These are phyloP conservation scores for Sminthopsis crassicaudata DNA, from an alignment of 2,113 vertebrate genomes.

Conservation along the genomic window DNA sequence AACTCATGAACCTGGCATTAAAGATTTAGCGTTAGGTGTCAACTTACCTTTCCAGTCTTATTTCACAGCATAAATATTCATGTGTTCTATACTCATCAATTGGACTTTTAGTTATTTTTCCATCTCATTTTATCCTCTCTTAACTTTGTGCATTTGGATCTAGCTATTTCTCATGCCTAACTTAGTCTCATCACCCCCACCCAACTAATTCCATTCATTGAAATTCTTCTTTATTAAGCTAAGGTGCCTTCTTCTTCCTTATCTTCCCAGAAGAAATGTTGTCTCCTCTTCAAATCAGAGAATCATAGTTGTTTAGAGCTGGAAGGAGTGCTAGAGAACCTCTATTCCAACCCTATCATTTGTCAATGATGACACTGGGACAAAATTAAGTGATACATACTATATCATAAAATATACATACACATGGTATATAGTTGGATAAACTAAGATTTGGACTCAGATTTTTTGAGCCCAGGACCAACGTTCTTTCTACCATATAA, in stretches of 20 bases:
- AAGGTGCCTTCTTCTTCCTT: neutral
- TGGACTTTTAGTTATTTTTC: neutral
- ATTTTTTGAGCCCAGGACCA: neutral
- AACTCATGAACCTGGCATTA: neutral
- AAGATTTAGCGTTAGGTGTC: neutral
- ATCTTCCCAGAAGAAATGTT: neutral
- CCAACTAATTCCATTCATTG: neutral
- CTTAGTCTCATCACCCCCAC: neutral
- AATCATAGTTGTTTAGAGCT: neutral
- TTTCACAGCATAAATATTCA: neutral
- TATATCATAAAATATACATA: neutral
- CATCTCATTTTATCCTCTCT: neutral
- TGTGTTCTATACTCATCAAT: neutral
- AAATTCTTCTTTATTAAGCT: neutral
- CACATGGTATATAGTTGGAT: neutral
- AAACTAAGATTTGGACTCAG: neutral
- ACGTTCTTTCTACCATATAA: neutral
- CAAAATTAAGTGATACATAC: neutral
- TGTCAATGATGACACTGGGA: neutral
- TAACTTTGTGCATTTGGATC: neutral
- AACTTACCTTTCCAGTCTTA: neutral
- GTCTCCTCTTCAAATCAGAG: neutral
- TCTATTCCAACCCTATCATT: neutral
- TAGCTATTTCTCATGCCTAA: neutral
- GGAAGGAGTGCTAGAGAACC: neutral